These are phyloP conservation scores for Drosophila paulistorum DNA, from an alignment of 1,140 invertebrate genomes.

Conservation along the genomic window DNA sequence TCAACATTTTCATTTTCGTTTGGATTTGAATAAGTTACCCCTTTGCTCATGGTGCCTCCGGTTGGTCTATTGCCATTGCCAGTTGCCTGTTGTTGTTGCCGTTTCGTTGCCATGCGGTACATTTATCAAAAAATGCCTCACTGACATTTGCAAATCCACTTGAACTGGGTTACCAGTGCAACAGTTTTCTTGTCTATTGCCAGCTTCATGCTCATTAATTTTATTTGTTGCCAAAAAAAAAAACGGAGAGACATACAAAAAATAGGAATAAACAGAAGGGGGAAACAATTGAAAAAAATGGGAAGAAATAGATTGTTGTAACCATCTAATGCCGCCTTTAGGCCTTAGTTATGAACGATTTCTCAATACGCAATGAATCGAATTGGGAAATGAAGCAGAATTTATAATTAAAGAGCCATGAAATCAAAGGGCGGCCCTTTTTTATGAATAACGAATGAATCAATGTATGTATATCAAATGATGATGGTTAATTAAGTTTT, in stretches of 20 bases:
- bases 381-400: constrained; percentile 31
- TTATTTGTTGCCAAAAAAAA: constrained; percentile 56
- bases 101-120: constrained; percentile 62
- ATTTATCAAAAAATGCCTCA: constrained; percentile 76
- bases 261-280: not conserved
- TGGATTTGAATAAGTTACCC: constrained; percentile 43
- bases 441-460: not conserved
- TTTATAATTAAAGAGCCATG: constrained; percentile 51
- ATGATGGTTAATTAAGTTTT: constrained; percentile 56
- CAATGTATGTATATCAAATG: constrained; percentile 1
- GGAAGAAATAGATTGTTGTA: constrained; percentile 28
- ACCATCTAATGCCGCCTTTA: constrained; percentile 26
- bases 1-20: constrained; percentile 75
- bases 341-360: constrained; percentile 51
- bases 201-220: constrained; percentile 62
- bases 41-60: not conserved
- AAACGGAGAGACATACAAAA: not conserved
- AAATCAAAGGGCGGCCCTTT: constrained; percentile 53
- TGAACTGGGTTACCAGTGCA: constrained; percentile 69
- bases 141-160: constrained; percentile 75
- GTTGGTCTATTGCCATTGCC: too few relatives aligned
- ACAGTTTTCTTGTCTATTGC: constrained; percentile 33
- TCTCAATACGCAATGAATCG: constrained; percentile 69
- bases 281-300: not conserved
- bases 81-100: not conserved